phyloP scores from a whole-genome alignment of 2,797 vertebrate genomes.

The Crax fasciolata region DNA sequence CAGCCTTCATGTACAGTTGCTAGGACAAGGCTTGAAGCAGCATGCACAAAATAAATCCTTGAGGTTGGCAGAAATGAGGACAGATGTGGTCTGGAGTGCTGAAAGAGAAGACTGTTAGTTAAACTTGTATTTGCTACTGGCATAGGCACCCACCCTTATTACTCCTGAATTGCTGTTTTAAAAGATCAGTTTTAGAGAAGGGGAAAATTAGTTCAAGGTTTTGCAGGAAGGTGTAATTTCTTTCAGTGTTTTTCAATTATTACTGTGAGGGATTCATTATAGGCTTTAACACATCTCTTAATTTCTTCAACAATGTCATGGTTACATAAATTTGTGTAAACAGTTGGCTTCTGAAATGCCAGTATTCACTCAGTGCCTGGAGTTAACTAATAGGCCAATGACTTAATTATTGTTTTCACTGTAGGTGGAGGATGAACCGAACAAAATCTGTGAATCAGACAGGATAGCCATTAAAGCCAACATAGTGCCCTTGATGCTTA shows the following conservation, averaged over 20 bases:
- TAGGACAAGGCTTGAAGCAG: background rate
- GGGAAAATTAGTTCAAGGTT: background rate
- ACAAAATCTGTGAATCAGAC: conserved; percentile 95
- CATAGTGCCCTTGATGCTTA: conserved; percentile 97
- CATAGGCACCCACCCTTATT: background rate
- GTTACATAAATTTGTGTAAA: background rate
- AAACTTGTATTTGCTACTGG: background rate
- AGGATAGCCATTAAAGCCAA: conserved; percentile 96
- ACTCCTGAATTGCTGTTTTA: background rate
- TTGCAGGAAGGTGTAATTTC: background rate
- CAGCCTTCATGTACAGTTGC: background rate
- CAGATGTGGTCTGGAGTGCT: background rate
- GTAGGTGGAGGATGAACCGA: conserved; percentile 95
- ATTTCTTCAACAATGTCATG: background rate
- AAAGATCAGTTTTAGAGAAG: background rate
- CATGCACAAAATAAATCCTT: background rate
- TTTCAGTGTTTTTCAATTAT: background rate
- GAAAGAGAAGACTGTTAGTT: background rate
- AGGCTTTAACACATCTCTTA: background rate
- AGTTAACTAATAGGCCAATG: background rate
- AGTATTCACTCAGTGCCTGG: background rate
- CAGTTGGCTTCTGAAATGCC: background rate
- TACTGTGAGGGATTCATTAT: background rate
- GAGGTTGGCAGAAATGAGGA: background rate
- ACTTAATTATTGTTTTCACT: conserved; percentile 60